Evolutionary conservation across 2,888 invertebrate genomes (phyloP).

Genomic region (Muscina levida): DNA sequence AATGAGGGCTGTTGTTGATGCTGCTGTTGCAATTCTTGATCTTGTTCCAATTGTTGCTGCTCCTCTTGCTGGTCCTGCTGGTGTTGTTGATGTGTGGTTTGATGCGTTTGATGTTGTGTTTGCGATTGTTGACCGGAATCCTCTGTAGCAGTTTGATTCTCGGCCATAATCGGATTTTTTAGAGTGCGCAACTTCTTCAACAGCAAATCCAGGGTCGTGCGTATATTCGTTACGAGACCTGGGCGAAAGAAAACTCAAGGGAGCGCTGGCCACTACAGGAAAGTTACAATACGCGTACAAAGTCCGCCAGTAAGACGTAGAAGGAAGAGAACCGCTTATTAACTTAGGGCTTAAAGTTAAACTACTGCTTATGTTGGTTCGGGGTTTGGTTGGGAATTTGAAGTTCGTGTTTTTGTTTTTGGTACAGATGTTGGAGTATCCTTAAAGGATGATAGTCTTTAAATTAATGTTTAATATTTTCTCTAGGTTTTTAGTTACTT

Average conservation of each 20-base stretch:
- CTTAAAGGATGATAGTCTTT: constrained; percentile 11
- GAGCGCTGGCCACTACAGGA: neutral
- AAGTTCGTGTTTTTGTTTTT: neutral
- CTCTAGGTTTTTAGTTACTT: neutral
- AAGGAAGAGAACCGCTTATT: neutral
- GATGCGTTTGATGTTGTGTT: constrained; percentile 73
- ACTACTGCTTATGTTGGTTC: neutral
- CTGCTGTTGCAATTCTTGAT: constrained; percentile 61
- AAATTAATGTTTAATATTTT: constrained; percentile 26
- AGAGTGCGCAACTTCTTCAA: constrained; percentile 78
- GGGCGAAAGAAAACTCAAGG: constrained; percentile 5
- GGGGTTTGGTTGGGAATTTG: neutral
- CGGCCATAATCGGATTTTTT: constrained; percentile 79
- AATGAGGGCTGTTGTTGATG: constrained; percentile 67
- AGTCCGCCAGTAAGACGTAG: no score
- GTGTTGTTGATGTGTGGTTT: constrained; percentile 68
- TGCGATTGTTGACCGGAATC: constrained; percentile 78
- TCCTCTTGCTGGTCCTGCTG: constrained; percentile 66
- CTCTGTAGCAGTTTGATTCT: constrained; percentile 79
- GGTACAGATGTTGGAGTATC: neutral
- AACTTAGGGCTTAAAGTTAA: neutral
- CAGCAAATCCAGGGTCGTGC: constrained; percentile 78
- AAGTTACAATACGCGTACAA: no score
- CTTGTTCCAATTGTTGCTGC: constrained; percentile 58
- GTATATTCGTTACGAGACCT: constrained; percentile 62